These are phyloP conservation scores for Reticulitermes lucifugus DNA, from an alignment of 2,888 invertebrate species.

Conservation along the genomic window DNA sequence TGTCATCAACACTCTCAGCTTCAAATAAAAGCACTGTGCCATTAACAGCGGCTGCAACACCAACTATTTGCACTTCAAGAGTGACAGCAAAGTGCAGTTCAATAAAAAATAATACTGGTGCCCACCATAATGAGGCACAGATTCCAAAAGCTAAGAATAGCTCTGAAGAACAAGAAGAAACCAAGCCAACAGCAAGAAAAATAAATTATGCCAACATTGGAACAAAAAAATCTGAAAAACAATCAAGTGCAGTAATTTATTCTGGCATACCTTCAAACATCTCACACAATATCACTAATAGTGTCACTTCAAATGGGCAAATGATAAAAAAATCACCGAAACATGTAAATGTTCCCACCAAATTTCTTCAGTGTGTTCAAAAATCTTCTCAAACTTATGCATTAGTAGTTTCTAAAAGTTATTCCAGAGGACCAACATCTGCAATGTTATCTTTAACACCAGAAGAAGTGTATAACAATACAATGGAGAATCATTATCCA, in stretches of 20 bases:
- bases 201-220: not conserved
- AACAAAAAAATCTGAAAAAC: not conserved
- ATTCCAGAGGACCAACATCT: not conserved
- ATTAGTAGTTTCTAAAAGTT: not conserved
- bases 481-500: not conserved
- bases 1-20: not conserved
- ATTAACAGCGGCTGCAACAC: not conserved
- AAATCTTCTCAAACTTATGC: not conserved
- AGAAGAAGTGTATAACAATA: not conserved
- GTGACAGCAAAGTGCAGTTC: not conserved
- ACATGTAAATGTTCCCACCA: not conserved
- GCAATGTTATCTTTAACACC: not conserved
- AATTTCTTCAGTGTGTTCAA: not conserved
- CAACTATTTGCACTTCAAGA: not conserved
- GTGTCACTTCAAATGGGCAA: not conserved
- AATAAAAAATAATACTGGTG: not conserved
- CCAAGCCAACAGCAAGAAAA: not conserved
- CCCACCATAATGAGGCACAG: no score
- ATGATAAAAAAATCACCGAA: not conserved
- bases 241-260: not conserved
- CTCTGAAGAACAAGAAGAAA: not conserved
- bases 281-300: not conserved
- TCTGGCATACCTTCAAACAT: not conserved
- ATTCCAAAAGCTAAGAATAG: not conserved
- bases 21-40: not conserved